Base-by-base conservation (phyloP, 2,113 vertebrate species). In the Tenrec ecaudatus region DNA sequence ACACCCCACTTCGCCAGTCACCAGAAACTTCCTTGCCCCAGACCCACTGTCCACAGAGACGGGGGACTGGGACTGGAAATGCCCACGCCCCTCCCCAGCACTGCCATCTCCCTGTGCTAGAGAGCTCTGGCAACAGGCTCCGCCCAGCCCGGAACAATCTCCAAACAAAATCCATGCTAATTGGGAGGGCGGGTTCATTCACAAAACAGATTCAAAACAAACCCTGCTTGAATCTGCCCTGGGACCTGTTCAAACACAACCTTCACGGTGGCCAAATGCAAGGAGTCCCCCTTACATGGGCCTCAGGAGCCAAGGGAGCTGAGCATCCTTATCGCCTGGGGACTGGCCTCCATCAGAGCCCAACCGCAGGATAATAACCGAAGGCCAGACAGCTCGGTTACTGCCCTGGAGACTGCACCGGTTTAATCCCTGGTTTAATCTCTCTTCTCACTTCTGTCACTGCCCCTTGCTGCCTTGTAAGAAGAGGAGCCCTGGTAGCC, bases 341-440 rank as follows among this genome's bases (percentile, higher is more conserved):
- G n/a, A 58, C 19, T 38, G 16, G 36, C 17, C 27, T 80, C 71
- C 86, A 36, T 64, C 82, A 19, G 14, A 92, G 53, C 36, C 82
- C 75, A 68, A 16, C 20, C 43, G 47, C 22, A 71, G 36, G 60
- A 19, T 40, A 27, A 38, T 5, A 40, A 83, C 53, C 36, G 1
- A 40, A 29, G 57, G 47, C 64, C 38, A 86, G 31, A 14, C 4
- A 58, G 33, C 81, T 31, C n/a, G 19, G 23, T 19, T 11, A 3
- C 17, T 2, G 75, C 31, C 43, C 17, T 36, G 58, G n/a, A 0
- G 23, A 4, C 22, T 3, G 0, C 33, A 36, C 47, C 0, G 1
- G 40, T 16, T 10, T 36, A 4, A 0, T 22, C 40, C 7, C 31
- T 25, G 17, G 3, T 27, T 20, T 58, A 5, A 3, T 23, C 47